Evolutionary conservation across 2,888 invertebrate genomes (phyloP), one percentile per base, ranked within the genome.

Genomic region (Lordiphosa fenestrarum): DNA sequence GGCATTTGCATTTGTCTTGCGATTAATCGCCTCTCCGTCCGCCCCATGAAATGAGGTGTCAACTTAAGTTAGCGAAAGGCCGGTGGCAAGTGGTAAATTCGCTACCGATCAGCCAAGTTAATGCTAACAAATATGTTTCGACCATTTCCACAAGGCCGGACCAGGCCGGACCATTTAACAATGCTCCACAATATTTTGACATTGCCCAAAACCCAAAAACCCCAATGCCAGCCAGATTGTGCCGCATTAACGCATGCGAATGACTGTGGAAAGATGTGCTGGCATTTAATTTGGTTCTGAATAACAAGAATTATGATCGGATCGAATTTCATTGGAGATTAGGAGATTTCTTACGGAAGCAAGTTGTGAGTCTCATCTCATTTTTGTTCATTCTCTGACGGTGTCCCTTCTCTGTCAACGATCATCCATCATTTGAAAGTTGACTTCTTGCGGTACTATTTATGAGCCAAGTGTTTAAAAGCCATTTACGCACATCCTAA

Each of bases 1-100:
- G 71, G 86, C 60, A 86, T 86, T 86, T 86, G 78, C 87, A 87
- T 87, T 86, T 87, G 77, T 54, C 61, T 65, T 60, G 60, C 59
- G 54, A 53, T 57, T 61, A 84, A 84, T 76, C 69, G 84, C 73
- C 55, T 64, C 69, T 68, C 52, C 52, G 50, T 25, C 25, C 25
- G 25, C 25, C 25, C 25, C 25, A 62, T 55, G 52, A 77, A 81
- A 86, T 76, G 81, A 85, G 80, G 85, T 88, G 87, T 86, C 87
- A 86, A 87, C 86, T 88, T 87, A 88, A 80, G 73, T 72, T 77
- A 80, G 81, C 80, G 82, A 85, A 86, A 86, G 84, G 46, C 33
- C 19, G 23, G 10, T 35, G 15, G 13, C 25, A 12, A 35, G 82
- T 82, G 69, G 48, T 41, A 48, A 47, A 19, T 23, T 30, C 61